Conservation (phyloP, 2,113 vertebrate species). For the Galemys pyrenaicus region DNA sequence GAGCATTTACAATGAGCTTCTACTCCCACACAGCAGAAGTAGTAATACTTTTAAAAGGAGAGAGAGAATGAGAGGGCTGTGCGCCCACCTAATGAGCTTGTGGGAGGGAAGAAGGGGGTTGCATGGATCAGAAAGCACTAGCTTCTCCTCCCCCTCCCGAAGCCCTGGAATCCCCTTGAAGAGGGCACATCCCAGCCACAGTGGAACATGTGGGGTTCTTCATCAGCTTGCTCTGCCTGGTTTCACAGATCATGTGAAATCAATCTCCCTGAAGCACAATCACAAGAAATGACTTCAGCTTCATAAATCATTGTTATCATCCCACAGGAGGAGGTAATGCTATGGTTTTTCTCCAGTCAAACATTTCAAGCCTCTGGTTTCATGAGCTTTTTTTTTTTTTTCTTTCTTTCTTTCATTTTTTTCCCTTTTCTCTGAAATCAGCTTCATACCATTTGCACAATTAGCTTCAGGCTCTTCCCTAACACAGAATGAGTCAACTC, state of each 20-base stretch:
- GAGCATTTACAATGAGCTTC: constrained; percentile 85
- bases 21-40: constrained; percentile 81
- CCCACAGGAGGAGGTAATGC: constrained; percentile 79
- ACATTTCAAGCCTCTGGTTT: constrained; percentile 78
- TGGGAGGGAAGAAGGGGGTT: constrained; percentile 58
- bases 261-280: constrained; percentile 81
- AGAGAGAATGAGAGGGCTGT: constrained; percentile 63
- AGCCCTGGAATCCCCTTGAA: constrained; percentile 79
- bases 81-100: constrained; percentile 82
- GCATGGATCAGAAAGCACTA: constrained; percentile 71
- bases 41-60: constrained; percentile 83
- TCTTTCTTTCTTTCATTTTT: background rate
- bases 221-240: constrained; percentile 49
- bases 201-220: constrained; percentile 74
- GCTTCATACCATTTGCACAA: constrained; percentile 47
- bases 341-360: constrained; percentile 78
- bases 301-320: constrained; percentile 85
- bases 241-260: constrained; percentile 83
- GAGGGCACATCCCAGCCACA: constrained; percentile 67
- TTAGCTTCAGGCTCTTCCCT: constrained; percentile 44
- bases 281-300: constrained; percentile 81
- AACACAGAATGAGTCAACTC: background rate
- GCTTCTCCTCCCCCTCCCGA: constrained; percentile 63
- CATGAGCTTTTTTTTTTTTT: background rate
- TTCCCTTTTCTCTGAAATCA: constrained; percentile 57